Percentiles rank a stretch among this genome's conserved stretches.
Conservation (phyloP, 2,888 invertebrate species). For the Salticus scenicus region DNA sequence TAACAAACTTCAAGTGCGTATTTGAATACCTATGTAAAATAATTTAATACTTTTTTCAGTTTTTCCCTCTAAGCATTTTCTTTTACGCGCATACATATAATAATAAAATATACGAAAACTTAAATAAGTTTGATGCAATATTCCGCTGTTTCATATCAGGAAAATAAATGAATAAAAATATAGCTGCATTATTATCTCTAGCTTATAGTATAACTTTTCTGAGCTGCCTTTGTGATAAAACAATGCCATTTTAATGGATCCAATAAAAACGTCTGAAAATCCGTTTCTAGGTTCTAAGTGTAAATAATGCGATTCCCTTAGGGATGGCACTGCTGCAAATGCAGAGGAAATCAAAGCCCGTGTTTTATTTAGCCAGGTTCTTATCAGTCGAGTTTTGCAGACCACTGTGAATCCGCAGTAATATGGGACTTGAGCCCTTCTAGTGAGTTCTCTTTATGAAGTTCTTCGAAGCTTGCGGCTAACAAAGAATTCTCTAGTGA, state of each 20-base stretch:
- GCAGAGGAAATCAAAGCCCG: constrained; percentile 66
- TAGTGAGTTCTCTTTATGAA: constrained; percentile 57
- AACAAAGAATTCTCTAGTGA: constrained; percentile 43
- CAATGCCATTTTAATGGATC: constrained; percentile 9
- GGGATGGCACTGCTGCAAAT: constrained; percentile 37
- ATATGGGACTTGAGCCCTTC: constrained; percentile 54
- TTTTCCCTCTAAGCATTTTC: no score
- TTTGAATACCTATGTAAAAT: no score
- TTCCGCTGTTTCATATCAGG: no score
- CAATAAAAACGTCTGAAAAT: constrained; percentile 23
- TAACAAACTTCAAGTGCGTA: no score
- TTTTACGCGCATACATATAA: no score
- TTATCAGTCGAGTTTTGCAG: constrained; percentile 53
- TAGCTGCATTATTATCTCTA: no score
- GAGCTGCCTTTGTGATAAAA: neutral
- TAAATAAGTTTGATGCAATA: no score
- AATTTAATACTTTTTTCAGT: no score
- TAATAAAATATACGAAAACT: no score
- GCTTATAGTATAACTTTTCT: no score
- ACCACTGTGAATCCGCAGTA: constrained; percentile 55
- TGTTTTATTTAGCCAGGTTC: constrained; percentile 64
- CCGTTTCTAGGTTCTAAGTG: constrained; percentile 31
- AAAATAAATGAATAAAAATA: no score
- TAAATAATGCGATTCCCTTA: constrained; percentile 49
- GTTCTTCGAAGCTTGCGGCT: constrained; percentile 54